Conservation (phyloP, 2,888 invertebrate genomes). For the Latheticus oryzae region DNA sequence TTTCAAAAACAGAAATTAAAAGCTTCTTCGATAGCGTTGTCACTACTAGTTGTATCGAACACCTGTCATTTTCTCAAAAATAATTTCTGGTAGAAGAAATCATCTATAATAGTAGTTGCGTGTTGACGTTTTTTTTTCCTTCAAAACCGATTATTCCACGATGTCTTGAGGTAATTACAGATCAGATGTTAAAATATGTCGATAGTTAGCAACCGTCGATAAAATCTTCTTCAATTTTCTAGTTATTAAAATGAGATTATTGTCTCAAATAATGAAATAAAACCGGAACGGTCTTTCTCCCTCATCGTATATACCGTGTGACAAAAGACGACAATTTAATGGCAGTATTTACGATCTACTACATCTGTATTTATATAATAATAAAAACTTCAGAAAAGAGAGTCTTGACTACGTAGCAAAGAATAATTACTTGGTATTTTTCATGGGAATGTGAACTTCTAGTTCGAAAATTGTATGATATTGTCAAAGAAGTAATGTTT, state of each 20-base stretch:
- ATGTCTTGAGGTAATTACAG: conserved; percentile 30
- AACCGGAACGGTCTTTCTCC: conserved; percentile 36
- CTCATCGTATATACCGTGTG: conserved; percentile 40
- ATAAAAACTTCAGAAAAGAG: conserved; percentile 40
- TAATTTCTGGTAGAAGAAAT: too few relatives aligned
- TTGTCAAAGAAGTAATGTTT: conserved; percentile 26
- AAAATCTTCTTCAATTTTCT: conserved; percentile 24
- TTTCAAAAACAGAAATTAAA: too few relatives aligned
- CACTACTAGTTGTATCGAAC: too few relatives aligned
- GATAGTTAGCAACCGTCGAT: conserved; percentile 12
- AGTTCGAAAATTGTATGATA: conserved; percentile 22
- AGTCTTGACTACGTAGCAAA: conserved; percentile 20
- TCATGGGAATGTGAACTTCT: conserved; percentile 43
- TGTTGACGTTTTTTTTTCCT: conserved; percentile 31
- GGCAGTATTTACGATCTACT: conserved; percentile 48
- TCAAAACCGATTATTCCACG: conserved; percentile 17
- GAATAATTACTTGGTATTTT: conserved; percentile 41
- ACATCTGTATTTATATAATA: conserved; percentile 50
- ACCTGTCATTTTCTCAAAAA: too few relatives aligned
- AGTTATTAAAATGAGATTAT: conserved; percentile 33
- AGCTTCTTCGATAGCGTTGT: too few relatives aligned
- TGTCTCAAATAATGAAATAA: conserved; percentile 32
- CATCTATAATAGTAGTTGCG: conserved; percentile 37
- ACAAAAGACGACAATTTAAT: conserved; percentile 50
- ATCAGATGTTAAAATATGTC: conserved; percentile 24